Base-by-base conservation (phyloP, 2,888 invertebrate species). In the Andricus curvator region DNA sequence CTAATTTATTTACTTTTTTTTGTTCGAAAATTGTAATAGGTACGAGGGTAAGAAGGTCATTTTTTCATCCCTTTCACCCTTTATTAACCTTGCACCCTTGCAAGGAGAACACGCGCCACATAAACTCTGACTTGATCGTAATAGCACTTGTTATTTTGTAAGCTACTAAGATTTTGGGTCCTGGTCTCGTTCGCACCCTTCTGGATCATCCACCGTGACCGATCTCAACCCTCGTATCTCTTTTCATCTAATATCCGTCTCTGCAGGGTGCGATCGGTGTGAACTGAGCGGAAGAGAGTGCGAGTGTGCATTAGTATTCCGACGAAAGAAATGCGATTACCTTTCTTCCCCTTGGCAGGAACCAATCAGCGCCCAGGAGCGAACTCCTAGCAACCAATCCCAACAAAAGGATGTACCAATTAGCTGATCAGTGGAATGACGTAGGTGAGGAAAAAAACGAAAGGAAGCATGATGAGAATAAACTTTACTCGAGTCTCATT, bases 271-370 rank as follows among this genome's bases (percentile, higher is more conserved):
- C 64, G 65, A 48, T 62, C 78, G 74, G 22, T 74, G 81, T 60
- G 33, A 62, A 78, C 74, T 77, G 74, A 80, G 77, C 66, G 78
- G 68, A 80, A 79, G 70, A 78, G 79, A 78, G 83, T 77, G 78
- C 51, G 79, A 79, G 79, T 48, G 82, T 78, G 85, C 86, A 88
- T 89, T 88, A 86, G 87, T 87, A 88, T 89, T 88, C 87, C 86
- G 81, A 81, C 67, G 85, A 86, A 87, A 86, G 86, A 87, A 88
- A 88, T 86, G 83, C 86, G 86, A 88, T 89, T 89, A 88, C 85
- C 86, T 87, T 86, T 84, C 85, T 85, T 85, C 83, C 82, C 85
- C 83, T 85, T 84, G 82, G 86, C 83, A 85, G 83, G 80, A 78
- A 80, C 79, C 85, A 86, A 85, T 85, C 85, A 85, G 80, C 82